Evolutionary conservation across 2,797 vertebrate species (phyloP).

Genomic region (Crocodylus rhombifer): DNA sequence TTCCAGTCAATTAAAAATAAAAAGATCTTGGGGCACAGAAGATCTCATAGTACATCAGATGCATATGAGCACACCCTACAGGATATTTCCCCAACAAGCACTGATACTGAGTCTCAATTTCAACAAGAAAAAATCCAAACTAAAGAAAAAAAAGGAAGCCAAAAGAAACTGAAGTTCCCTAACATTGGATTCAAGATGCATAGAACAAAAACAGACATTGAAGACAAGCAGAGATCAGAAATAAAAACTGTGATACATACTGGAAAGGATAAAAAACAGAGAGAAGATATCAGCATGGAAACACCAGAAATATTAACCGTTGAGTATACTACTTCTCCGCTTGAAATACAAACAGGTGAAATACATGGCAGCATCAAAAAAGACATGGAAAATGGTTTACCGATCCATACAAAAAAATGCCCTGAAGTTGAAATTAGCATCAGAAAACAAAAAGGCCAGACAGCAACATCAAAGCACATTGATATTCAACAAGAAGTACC

Average conservation of each 20-base stretch:
- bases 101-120: conserved; percentile 89
- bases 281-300: conserved; percentile 46
- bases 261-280: neutral
- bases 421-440: conserved; percentile 77
- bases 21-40: conserved; percentile 84
- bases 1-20: conserved; percentile 90
- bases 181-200: conserved; percentile 83
- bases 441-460: conserved; percentile 78
- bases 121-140: conserved; percentile 75
- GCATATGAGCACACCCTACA: conserved; percentile 87
- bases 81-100: conserved; percentile 89
- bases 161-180: conserved; percentile 83
- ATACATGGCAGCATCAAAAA: conserved; percentile 44
- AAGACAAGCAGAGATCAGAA: conserved; percentile 61
- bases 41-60: conserved; percentile 96
- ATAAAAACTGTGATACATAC: neutral
- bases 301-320: conserved; percentile 46
- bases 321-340: conserved; percentile 46
- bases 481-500: neutral
- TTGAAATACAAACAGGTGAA: conserved; percentile 24
- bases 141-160: conserved; percentile 82
- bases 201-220: conserved; percentile 82
- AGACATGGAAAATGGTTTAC: conserved; percentile 69
- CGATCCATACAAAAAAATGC: conserved; percentile 48
- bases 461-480: conserved; percentile 11